Evolutionary conservation across 2,797 vertebrate species (phyloP).

Genomic region (Malurus leucopterus): DNA sequence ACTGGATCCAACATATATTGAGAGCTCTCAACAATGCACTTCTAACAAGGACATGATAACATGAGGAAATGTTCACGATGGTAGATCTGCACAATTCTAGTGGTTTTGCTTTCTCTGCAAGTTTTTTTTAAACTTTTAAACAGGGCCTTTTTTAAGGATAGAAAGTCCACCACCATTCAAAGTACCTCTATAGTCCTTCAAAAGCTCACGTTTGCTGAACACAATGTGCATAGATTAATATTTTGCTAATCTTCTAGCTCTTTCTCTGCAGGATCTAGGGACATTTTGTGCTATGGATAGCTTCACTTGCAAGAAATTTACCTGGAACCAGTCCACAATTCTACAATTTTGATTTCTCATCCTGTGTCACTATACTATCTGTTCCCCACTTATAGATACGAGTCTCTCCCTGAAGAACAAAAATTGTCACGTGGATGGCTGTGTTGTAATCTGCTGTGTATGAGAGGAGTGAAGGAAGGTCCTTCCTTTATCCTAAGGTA

Average conservation of each 20-base stretch:
- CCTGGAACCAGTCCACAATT: not conserved
- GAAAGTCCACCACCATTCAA: not conserved
- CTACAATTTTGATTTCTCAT: not conserved
- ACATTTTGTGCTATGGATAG: not conserved
- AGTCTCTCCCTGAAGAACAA: not conserved
- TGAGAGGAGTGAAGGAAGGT: fast-evolving
- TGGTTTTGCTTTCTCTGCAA: not conserved
- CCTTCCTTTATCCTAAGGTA: not conserved
- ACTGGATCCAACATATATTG: fast-evolving
- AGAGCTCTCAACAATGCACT: not conserved
- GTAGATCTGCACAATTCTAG: not conserved
- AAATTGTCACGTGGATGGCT: not conserved
- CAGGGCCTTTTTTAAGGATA: not conserved
- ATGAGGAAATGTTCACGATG: not conserved
- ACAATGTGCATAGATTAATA: not conserved
- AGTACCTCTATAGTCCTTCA: not conserved
- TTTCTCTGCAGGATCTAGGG: not conserved
- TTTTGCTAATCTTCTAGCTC: not conserved
- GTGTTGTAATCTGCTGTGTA: not conserved
- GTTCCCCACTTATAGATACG: not conserved
- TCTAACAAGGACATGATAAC: not conserved
- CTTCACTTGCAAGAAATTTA: not conserved
- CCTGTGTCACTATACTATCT: not conserved
- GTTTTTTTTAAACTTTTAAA: not conserved
- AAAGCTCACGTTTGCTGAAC: not conserved